Evolutionary conservation across 2,113 vertebrate genomes (phyloP).

Genomic region (Puma concolor): DNA sequence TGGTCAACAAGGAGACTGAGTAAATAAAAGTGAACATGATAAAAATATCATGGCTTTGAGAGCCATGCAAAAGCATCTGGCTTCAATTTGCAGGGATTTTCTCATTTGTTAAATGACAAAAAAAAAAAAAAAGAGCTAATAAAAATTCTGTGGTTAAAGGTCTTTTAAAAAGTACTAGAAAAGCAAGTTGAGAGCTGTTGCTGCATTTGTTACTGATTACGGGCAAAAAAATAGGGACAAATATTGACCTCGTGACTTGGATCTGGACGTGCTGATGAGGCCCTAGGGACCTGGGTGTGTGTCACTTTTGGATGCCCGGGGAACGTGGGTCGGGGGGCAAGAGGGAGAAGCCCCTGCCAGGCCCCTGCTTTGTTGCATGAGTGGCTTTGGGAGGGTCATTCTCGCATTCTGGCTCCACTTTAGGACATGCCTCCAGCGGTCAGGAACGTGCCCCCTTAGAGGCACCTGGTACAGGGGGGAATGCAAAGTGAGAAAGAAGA

Average conservation of each 20-base stretch:
- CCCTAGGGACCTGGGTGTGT: not conserved
- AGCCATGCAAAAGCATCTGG: constrained; percentile 64
- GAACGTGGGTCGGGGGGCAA: not conserved
- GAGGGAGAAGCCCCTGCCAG: not conserved
- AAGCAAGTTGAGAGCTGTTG: constrained; percentile 29
- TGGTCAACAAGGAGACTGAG: not conserved
- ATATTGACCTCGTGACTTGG: not conserved
- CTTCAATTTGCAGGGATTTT: constrained; percentile 76
- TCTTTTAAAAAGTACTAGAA: constrained; percentile 71
- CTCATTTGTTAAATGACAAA: constrained; percentile 68
- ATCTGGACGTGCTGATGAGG: constrained; percentile 3
- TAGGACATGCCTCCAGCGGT: not conserved
- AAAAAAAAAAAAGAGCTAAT: constrained; percentile 60
- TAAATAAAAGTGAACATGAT: constrained; percentile 60
- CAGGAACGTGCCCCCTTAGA: not conserved
- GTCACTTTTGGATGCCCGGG: not conserved
- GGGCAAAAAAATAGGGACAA: constrained; percentile 58
- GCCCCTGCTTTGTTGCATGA: too few species aligned
- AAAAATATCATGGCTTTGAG: constrained; percentile 59
- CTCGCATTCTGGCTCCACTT: not conserved
- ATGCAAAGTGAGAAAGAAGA: not conserved
- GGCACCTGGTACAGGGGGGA: not conserved
- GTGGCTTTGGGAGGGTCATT: not conserved
- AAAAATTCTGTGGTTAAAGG: constrained; percentile 71
- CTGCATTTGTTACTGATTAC: constrained; percentile 72